Conservation (phyloP, 2,888 invertebrate species). For the Lucinisca nassula region DNA sequence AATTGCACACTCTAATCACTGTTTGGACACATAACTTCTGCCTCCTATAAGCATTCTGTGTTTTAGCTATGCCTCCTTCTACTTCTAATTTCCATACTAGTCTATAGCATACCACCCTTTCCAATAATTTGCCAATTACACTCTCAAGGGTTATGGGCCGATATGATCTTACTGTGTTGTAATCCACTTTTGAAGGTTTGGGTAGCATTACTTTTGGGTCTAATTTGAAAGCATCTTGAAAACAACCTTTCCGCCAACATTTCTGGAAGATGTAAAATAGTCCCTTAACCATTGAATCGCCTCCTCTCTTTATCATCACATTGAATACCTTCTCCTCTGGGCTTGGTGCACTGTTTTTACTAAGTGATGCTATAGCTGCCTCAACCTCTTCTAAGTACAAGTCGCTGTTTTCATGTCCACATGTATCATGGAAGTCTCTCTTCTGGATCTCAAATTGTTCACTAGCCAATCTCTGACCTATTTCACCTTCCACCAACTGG, state of each 20-base stretch:
- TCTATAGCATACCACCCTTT: no score
- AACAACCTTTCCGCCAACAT: neutral
- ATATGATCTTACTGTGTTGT: no score
- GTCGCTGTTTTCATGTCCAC: slow-evolving; percentile 7
- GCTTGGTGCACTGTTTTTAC: slow-evolving; percentile 9
- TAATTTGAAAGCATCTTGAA: neutral
- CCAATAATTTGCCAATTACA: no score
- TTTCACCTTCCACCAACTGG: neutral
- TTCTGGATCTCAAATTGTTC: neutral
- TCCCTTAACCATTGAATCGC: neutral
- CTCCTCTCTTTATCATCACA: neutral
- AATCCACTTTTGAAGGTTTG: no score
- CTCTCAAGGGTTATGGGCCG: no score
- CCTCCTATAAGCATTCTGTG: no score
- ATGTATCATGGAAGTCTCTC: neutral
- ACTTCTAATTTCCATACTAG: no score
- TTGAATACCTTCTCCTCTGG: slow-evolving; percentile 26
- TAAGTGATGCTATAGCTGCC: neutral
- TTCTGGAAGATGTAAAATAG: neutral
- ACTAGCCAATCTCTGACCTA: neutral
- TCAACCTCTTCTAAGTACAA: neutral
- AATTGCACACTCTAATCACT: no score
- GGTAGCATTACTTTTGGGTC: slow-evolving; percentile 22
- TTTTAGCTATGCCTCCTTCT: no score
- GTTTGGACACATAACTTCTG: no score